Conservation (phyloP, 2,113 vertebrate genomes). For the Macrotis lagotis region DNA sequence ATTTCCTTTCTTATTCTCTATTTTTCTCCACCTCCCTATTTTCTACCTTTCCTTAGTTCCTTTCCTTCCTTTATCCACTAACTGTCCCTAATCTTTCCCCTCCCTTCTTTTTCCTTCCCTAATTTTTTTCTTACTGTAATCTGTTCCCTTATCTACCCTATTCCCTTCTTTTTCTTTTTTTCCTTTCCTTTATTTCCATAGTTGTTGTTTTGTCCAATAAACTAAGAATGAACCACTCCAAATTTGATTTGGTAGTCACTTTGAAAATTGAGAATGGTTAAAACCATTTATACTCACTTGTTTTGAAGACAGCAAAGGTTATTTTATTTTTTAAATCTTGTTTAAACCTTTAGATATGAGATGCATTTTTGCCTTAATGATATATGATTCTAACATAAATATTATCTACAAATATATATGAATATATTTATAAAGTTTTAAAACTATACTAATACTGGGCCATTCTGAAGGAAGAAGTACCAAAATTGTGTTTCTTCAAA, state of each 20-base stretch:
- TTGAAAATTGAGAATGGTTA: slow-evolving; percentile 45
- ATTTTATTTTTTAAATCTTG: slow-evolving; percentile 34
- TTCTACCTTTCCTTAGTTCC: too few species aligned
- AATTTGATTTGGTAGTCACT: slow-evolving; percentile 55
- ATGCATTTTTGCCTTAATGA: slow-evolving; percentile 50
- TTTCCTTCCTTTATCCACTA: too few species aligned
- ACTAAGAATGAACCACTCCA: not conserved
- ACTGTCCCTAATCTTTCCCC: too few species aligned
- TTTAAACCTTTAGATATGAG: slow-evolving; percentile 45
- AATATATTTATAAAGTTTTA: slow-evolving; percentile 50
- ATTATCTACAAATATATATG: not conserved
- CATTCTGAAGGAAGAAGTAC: not conserved
- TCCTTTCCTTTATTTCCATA: slow-evolving; percentile 19
- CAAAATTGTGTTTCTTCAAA: slow-evolving; percentile 33
- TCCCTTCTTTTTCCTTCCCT: too few species aligned
- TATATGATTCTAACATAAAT: slow-evolving; percentile 2
- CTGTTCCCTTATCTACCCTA: too few species aligned
- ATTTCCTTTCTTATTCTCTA: not conserved
- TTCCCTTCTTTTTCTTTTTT: not conserved
- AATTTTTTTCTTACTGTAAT: too few species aligned
- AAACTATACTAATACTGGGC: not conserved
- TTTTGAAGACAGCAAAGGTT: slow-evolving; percentile 20
- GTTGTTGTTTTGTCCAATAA: slow-evolving; percentile 53
- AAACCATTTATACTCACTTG: slow-evolving; percentile 49
- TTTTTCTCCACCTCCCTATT: not conserved